Base-by-base conservation (phyloP, 2,797 vertebrate genomes). In the Chaetophractus vellerosus region DNA sequence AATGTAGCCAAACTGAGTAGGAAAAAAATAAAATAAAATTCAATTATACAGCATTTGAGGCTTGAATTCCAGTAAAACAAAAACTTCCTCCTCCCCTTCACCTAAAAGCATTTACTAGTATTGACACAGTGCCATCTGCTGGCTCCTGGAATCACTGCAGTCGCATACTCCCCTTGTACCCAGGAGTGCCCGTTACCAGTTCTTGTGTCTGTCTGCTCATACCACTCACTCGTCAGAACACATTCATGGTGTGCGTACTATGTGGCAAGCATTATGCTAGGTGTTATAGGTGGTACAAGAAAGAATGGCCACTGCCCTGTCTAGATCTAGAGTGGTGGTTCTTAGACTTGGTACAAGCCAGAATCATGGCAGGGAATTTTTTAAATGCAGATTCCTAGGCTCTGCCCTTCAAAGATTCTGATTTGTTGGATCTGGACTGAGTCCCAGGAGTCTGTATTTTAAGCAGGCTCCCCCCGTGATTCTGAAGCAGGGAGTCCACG, bases 61-160 rank as follows among this genome's bases (percentile, higher is more conserved):
- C 26, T 89, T 48, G 12, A 84, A 90, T 96, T 94, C 91, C 69
- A 28, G 90, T 57, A 86, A 91, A 90, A 88, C 83, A 72, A 63
- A 52, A 66, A 89, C 79, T 75, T 78, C 80, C 69, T 55, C 45
- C 50, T 1, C 28, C 57, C 33, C 10, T 0, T 38, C 9, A 9
- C 1, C 5, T 28, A 16, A 81, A 24, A 61, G 71, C 71, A 88
- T 90, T 89, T 93, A 41, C 55, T 55, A 55, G 50, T 59, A 21
- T 64, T 3, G 61, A 76, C 79, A 84, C 31, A 72, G 88, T 78
- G 79, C 95, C 96, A 81, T 68, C 97, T 97, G 18, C 86, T 78
- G 96, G 93, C 41, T 0, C 0, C 5, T 78, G 36, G 48, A 48
- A 92, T 69, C 23, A 11, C 72, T 52, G 88, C 90, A 52, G 69